Evolutionary conservation across 2,797 vertebrate genomes (phyloP), one percentile per base, ranked within the genome.

Genomic region (Dipus sagitta): DNA sequence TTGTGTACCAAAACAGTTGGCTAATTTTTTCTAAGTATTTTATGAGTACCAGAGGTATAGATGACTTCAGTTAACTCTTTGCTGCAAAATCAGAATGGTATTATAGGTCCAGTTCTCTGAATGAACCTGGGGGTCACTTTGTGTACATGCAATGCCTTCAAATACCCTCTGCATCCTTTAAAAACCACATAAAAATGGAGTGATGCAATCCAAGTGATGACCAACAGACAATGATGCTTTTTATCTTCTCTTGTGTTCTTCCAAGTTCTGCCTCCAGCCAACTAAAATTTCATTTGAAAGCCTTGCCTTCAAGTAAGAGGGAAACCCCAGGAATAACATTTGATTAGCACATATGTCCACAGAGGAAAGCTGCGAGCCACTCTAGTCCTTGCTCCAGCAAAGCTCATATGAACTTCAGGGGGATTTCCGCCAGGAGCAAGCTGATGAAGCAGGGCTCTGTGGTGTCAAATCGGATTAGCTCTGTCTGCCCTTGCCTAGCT

Each of bases 381-480:
- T 78, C 34, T 26, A 54, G 90, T 82, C 79, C 76, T 93, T 83
- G 65, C 86, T 86, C 72, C 74, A 71, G 72, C 88, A 92, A 92
- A 93, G 90, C 17, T 21, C 70, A 17, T 28, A n/a, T 20, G 76
- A 94, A 94, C 95, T 67, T 96, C 93, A 79, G 76, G 83, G 86
- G 88, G 88, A 94, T 95, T 87, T 86, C 85, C 64, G 95, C 94
- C 95, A 92, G 92, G 80, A 95, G 90, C 95, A 93, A 94, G 88
- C 90, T 76, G 86, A 79, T 21, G 65, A 88, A 94, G 75, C 79
- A 88, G 97, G 91, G 86, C 96, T 95, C 54, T 0, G 38, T 78
- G 72, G 94, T 98, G 97, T 98, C 98, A 97, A 95, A 96, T 96
- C 96, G 93, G 96, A 98, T 98, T 98, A 98, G 88, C 76, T 97